These are phyloP conservation scores for Plectrocnemia conspersa DNA, from an alignment of 1,140 invertebrate species.

Conservation along the genomic window DNA sequence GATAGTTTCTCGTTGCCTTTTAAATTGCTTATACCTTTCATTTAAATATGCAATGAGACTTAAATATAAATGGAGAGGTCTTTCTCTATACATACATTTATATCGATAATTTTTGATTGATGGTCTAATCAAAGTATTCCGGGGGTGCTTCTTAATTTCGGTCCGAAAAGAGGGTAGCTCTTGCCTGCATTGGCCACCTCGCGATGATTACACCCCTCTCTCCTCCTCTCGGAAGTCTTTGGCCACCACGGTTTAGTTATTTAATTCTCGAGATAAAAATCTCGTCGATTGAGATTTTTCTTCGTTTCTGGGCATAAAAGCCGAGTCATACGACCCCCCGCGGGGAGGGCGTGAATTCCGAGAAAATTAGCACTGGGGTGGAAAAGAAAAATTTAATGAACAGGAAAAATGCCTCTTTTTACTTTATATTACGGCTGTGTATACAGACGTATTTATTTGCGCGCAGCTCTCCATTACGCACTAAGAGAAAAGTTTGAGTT, in stretches of 20 bases:
- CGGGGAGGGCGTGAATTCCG: constrained; percentile 52
- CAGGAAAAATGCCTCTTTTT: constrained; percentile 55
- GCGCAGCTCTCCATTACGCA: constrained; percentile 54
- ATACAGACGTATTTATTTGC: constrained; percentile 51
- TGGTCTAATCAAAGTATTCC: constrained; percentile 19
- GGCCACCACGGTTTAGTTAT: constrained; percentile 46
- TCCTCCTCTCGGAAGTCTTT: constrained; percentile 41
- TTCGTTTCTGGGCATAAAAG: constrained; percentile 27
- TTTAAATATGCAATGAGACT: too few species aligned
- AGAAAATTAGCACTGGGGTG: constrained; percentile 56
- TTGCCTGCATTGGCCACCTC: neutral
- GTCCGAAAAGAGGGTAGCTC: neutral
- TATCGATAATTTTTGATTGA: too few species aligned
- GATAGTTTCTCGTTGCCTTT: too few species aligned
- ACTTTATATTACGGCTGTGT: constrained; percentile 35
- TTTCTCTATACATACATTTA: too few species aligned
- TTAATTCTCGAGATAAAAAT: constrained; percentile 56
- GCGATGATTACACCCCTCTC: constrained; percentile 14
- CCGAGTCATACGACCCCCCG: constrained; percentile 20
- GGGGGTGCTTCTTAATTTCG: constrained; percentile 22
- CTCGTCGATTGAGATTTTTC: constrained; percentile 51
- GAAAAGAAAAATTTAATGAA: constrained; percentile 57
- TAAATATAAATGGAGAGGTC: too few species aligned
- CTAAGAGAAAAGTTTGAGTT: constrained; percentile 56
- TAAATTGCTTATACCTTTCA: too few species aligned